phyloP scores from a whole-genome alignment of 2,888 invertebrate genomes.

The Macrophya alboannulata region DNA sequence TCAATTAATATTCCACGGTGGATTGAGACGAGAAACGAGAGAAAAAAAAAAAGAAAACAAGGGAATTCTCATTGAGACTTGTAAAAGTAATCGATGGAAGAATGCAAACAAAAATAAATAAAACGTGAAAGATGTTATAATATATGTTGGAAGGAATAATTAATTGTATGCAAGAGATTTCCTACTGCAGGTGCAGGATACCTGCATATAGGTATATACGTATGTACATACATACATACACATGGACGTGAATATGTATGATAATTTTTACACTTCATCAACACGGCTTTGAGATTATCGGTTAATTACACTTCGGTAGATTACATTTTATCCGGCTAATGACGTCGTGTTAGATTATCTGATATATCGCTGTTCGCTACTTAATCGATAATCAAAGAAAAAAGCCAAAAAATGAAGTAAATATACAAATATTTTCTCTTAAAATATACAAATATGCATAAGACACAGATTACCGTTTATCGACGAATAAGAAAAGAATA shows the following conservation, averaged over 20 bases:
- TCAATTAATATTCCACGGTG: neutral
- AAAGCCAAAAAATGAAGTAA: neutral
- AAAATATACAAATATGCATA: neutral
- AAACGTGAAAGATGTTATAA: neutral
- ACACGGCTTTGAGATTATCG: neutral
- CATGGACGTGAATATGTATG: neutral
- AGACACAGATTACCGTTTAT: neutral
- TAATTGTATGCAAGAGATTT: neutral
- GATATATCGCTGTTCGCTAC: neutral
- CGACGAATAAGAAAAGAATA: too few species aligned
- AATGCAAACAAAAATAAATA: neutral
- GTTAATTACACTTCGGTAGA: neutral
- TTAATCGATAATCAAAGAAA: neutral
- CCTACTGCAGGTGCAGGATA: neutral
- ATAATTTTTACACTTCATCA: neutral
- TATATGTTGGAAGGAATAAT: neutral
- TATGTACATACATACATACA: neutral
- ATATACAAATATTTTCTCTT: neutral
- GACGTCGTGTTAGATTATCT: slow-evolving; percentile 8
- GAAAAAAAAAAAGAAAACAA: neutral
- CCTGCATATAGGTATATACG: neutral
- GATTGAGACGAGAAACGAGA: neutral
- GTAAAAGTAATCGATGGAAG: neutral
- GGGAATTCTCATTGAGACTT: too few species aligned
- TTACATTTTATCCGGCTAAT: slow-evolving; percentile 21